Evolutionary conservation across 2,888 invertebrate genomes (phyloP), one percentile per base, ranked within the genome.

Genomic region (Melanargia galathea): DNA sequence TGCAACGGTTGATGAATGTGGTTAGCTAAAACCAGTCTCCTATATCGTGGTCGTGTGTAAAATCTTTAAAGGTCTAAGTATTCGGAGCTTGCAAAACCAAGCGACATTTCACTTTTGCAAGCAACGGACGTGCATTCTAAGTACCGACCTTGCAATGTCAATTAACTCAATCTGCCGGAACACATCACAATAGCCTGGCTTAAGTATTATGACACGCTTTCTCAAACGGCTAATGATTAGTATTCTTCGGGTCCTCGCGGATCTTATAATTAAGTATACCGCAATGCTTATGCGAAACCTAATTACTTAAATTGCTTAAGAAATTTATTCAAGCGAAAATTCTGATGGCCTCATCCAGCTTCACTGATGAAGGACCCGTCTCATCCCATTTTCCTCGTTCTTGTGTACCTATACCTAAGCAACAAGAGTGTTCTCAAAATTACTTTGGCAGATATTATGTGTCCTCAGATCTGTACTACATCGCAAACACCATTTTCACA

Each of bases 91-190:
- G 57, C 64, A 67, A 67, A 60, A 67, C 45, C 48, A 40, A 60
- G 54, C 58, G 35, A 62, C 65, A 67, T 60, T 65, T 67, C 67
- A 62, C 67, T 67, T 67, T 67, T 60, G 62, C 63, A 56, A 61
- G 57, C 55, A 59, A 56, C 30, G 35, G 57, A 64, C 64, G 55
- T 60, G 60, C 63, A 63, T 60, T 67, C 61, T 66, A 64, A 66
- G 62, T 58, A 66, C 62, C 64, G 64, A 68, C 70, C 70, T 68
- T 71, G 68, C 57, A 61, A 60, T 60, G 68, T 68, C 69, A 64
- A 66, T 70, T 68, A 67, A 60, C 48, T 59, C 64, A 62, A 70
- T 69, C 69, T 73, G 72, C 73, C 75, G 73, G 73, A 75, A 75
- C 71, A 73, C 66, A 69, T 70, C 67, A 70, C 64, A 65, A 54